Evolutionary conservation across 1,140 invertebrate species (phyloP), one percentile per base, ranked within the genome.

Genomic region (Magallana ariakensis): DNA sequence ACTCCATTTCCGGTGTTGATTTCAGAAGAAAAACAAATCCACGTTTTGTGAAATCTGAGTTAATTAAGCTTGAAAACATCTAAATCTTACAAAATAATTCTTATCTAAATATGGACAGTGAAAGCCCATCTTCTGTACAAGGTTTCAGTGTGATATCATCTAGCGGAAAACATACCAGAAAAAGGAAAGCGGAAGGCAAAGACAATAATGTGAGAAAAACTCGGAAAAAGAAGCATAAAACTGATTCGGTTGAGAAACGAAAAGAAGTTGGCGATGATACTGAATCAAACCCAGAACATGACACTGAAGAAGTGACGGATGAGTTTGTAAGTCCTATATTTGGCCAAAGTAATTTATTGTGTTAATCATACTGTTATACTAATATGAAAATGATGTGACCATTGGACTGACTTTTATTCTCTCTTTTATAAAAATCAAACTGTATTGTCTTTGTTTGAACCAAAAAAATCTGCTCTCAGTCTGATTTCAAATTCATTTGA

Each of bases 301-400:
- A 80, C n/a, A 56, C 4, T 66, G 80, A 84, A 11, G 82, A 84
- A 55, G 85, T 56, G 82, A 82, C 54, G 13, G 82, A 89, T 81
- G 57, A 83, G 56, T 88, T 85, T 84, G 89, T 90, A 87, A 85
- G 86, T 85, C 22, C 10, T 70, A 1, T 70, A 13, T 4, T 46
- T 46, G 2, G 33, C 33, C 33, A 46, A 46, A 46, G 33, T 46
- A 46, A 46, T 46, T 46, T 46, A n/a, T n/a, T 4, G 33, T 46
- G 33, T 46, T 5, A 5, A 46, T 0, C 33, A 46, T 46, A 46
- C 2, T 46, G 33, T 46, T 46, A 4, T 46, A 46, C 33, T 46
- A 46, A 46, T 46, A 46, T 5, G 33, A 4, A 46, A 46, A 46
- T 46, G 33, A 5, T 46, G 33, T 46, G 33, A 46, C n/a, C n/a